These are phyloP conservation scores for Sapayoa aenigma DNA, from an alignment of 2,113 vertebrate species.

Conservation along the genomic window DNA sequence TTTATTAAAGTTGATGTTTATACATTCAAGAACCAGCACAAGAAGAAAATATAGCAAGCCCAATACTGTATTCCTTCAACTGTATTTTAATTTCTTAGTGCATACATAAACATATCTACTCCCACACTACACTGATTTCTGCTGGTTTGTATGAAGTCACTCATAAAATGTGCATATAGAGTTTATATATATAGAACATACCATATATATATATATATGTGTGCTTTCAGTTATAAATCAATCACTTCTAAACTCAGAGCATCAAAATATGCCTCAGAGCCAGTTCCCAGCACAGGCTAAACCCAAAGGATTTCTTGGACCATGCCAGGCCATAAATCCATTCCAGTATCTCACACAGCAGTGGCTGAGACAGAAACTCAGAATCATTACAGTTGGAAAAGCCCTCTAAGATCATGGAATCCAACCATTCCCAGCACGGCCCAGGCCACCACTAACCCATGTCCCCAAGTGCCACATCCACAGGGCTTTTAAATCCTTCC, in stretches of 20 bases:
- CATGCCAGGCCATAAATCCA: not conserved
- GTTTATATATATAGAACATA: not conserved
- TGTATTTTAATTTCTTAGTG: not conserved
- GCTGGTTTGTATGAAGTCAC: not conserved
- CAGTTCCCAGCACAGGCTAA: not conserved
- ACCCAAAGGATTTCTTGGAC: not conserved
- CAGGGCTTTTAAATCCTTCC: not conserved
- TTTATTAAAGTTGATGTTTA: not conserved
- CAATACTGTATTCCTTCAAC: not conserved
- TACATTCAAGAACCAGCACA: not conserved
- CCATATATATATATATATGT: not conserved
- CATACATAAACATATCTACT: not conserved
- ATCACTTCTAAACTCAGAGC: not conserved
- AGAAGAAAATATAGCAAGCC: not conserved
- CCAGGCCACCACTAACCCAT: accelerated
- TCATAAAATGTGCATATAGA: not conserved
- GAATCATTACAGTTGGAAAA: not conserved
- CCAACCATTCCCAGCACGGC: not conserved
- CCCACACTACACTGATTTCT: not conserved
- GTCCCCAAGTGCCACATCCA: not conserved
- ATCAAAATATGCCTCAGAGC: not conserved
- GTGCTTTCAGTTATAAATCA: not conserved
- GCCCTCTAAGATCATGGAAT: accelerated
- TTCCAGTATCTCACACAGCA: not conserved
- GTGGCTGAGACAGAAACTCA: not conserved